Evolutionary conservation across 2,888 invertebrate genomes (phyloP), one percentile per base, ranked within the genome.

Genomic region (Odontocolon sp.): DNA sequence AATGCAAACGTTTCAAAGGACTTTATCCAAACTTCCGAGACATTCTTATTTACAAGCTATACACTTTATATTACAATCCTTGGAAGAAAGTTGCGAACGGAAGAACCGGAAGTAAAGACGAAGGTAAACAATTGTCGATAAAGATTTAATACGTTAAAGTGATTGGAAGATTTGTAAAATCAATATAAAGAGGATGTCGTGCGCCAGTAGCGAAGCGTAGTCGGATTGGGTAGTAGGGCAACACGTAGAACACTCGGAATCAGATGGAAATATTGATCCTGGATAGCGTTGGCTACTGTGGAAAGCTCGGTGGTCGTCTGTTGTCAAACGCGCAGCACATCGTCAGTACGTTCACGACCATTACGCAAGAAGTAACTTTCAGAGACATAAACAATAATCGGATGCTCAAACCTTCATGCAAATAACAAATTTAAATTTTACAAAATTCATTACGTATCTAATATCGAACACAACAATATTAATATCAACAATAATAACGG

Each of bases 221-320:
- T 83, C 68, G 79, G 82, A 36, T 84, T 73, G 83, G 84, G 79
- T 87, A 87, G 88, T 87, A 87, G 85, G 82, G 80, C 75, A 84
- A 80, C 79, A 77, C 74, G 80, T 76, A 78, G 81, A 77, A 80
- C 57, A 38, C 42, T 52, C 76, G 80, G 82, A 84, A 88, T 88
- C 85, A 85, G 84, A 86, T 87, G 84, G 83, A 84, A 87, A 86
- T 89, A 89, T 89, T 89, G 89, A 89, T 88, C 86, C 83, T 82
- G 82, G 81, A 85, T 85, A 87, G 71, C 68, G 69, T 36, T 45
- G 52, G 67, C 54, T 45, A 52, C 64, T 66, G 42, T 73, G 28
- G 36, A 56, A 56, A 52, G 66, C 74, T 70, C 80, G 79, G 16
- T 68, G 23, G 14, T 47, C 73, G 80, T 77, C 82, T 81, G 84